Evolutionary conservation across 2,113 vertebrate genomes (phyloP), one percentile per base, ranked within the genome.

Genomic region (Syngnathus typhle): DNA sequence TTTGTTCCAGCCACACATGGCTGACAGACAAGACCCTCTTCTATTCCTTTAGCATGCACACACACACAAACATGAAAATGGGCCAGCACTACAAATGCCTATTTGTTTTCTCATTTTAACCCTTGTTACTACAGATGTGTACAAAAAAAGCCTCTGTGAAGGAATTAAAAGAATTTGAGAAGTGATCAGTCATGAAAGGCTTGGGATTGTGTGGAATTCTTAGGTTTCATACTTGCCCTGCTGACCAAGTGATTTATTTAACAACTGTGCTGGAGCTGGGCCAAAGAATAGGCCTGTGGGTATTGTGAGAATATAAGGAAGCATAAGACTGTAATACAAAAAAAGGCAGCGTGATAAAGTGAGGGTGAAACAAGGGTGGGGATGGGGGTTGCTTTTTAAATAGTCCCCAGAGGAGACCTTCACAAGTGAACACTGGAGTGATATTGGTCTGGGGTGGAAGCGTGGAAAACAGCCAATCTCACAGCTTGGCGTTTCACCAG

Each of bases 401-500:
- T 74, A 64, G 59, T 84, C 79, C 85, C 72, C 65, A 85, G 64
- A 87, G 78, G 71, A 77, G 60, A 79, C 78, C 77, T 78, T 83
- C 64, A 82, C 78, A 78, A 72, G 77, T 69, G 69, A 68, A 76
- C 49, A 82, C 61, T 36, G 69, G 51, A 77, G 76, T 67, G 60
- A 52, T 63, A 39, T 61, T 77, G 73, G 81, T 75, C 74, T 73
- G 80, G 70, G 27, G 27, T 32, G 27, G 27, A 32, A 32, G 27
- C 27, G 77, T 78, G 88, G 88, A 89, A 89, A 91, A 89, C 83
- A 85, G 86, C 85, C 90, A 89, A 81, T 89, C 85, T 90, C 88
- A 87, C 79, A 82, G 75, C 27, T 3, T 32, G 27, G 81, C 73
- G 68, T 71, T 66, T 67, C 51, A 77, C 39, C 60, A 76, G 80